phyloP scores from a whole-genome alignment of 2,113 vertebrate genomes.

The Condylura cristata region DNA sequence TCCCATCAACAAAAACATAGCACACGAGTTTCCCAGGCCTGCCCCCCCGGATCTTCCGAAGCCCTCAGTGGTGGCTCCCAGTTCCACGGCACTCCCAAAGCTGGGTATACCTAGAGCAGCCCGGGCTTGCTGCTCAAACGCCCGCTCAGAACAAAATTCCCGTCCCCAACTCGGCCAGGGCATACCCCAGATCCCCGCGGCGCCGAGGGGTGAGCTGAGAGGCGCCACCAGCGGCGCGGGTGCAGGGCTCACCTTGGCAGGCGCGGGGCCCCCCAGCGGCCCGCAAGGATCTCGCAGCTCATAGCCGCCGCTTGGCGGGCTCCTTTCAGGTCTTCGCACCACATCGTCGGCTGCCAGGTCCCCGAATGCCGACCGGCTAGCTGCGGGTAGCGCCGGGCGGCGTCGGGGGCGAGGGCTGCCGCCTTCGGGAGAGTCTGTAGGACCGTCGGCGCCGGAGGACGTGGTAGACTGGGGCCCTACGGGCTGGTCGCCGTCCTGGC shows the following conservation, averaged over 20 bases:
- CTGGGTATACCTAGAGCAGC: background rate
- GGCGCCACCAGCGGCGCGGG: background rate
- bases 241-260: slow-evolving; percentile 74
- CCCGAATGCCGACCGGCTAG: slow-evolving; percentile 76
- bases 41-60: background rate
- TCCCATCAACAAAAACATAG: background rate
- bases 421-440: slow-evolving; percentile 66
- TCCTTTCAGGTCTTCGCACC: slow-evolving; percentile 84
- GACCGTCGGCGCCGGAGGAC: slow-evolving; percentile 70
- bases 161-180: background rate
- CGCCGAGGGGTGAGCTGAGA: background rate
- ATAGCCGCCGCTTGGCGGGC: slow-evolving; percentile 82
- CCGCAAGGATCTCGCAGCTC: slow-evolving; percentile 78
- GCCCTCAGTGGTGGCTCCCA: background rate
- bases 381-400: slow-evolving; percentile 73
- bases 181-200: background rate
- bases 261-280: slow-evolving; percentile 55
- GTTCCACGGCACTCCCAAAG: background rate
- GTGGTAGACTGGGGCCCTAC: slow-evolving; percentile 58
- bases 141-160: background rate
- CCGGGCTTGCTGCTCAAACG: background rate
- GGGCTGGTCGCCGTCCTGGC: slow-evolving; percentile 57
- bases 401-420: slow-evolving; percentile 66
- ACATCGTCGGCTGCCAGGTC: slow-evolving; percentile 83
- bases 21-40: background rate